phyloP scores from a whole-genome alignment of 2,113 vertebrate species.

The Laticauda laticaudata region DNA sequence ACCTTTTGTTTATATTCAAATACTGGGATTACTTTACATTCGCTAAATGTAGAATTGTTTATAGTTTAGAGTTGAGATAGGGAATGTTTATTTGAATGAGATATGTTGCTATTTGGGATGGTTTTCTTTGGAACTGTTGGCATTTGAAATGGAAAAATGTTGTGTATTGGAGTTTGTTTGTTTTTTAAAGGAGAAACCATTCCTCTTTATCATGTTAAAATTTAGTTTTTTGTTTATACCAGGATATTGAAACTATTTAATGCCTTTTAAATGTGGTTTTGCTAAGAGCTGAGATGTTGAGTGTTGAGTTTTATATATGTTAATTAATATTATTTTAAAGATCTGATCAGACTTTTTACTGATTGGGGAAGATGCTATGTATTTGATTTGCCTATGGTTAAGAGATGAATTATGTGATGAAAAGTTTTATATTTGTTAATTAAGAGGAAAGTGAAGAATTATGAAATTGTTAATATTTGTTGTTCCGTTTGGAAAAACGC shows the following conservation, averaged over 20 bases:
- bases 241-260: background rate
- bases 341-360: background rate
- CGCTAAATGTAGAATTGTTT: background rate
- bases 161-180: background rate
- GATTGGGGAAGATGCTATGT: background rate
- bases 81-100: background rate
- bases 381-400: background rate
- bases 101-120: background rate
- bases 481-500: too few species aligned
- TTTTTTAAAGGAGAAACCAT: background rate
- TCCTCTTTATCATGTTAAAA: background rate
- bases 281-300: background rate
- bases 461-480: background rate
- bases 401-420: background rate
- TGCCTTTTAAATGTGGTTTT: background rate
- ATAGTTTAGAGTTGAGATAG: background rate
- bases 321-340: background rate
- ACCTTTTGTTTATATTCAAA: background rate
- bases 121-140: background rate
- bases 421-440: background rate
- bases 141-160: background rate
- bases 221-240: background rate
- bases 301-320: background rate
- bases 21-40: background rate
- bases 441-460: background rate